Evolutionary conservation across 2,797 vertebrate genomes (phyloP).

Genomic region (Leuciscus waleckii): DNA sequence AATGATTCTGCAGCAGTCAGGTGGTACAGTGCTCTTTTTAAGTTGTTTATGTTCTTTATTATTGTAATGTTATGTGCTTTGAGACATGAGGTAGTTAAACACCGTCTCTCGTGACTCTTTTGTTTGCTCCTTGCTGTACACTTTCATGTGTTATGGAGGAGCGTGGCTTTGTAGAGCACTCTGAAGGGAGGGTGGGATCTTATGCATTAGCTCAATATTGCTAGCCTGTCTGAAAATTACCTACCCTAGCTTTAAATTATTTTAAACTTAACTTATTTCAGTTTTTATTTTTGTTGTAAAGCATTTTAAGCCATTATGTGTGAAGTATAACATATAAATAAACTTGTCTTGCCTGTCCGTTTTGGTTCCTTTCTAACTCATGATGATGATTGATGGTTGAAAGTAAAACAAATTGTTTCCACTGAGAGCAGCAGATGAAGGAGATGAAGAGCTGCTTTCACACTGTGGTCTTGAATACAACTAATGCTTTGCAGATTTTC

Average conservation of each 20-base stretch:
- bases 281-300: neutral
- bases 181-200: no score
- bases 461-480: neutral
- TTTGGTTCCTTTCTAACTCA: conserved; percentile 37
- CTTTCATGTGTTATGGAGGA: no score
- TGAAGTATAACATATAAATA: conserved; percentile 8
- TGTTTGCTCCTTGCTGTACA: no score
- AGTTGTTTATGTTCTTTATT: no score
- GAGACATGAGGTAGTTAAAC: no score
- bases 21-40: no score
- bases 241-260: neutral
- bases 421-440: conserved; percentile 7
- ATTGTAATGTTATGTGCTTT: no score
- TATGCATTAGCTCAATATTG: no score
- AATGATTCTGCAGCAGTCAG: no score
- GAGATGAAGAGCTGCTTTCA: conserved; percentile 1
- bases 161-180: no score
- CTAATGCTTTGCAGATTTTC: neutral
- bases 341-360: conserved; percentile 65
- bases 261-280: neutral
- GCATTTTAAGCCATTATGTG: neutral
- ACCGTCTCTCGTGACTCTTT: no score
- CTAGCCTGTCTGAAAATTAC: no score
- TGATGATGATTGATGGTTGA: conserved; percentile 17
- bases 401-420: conserved; percentile 11